Evolutionary conservation across 2,888 invertebrate species (phyloP), one percentile per base, ranked within the genome.

Genomic region (Cenopis cana): DNA sequence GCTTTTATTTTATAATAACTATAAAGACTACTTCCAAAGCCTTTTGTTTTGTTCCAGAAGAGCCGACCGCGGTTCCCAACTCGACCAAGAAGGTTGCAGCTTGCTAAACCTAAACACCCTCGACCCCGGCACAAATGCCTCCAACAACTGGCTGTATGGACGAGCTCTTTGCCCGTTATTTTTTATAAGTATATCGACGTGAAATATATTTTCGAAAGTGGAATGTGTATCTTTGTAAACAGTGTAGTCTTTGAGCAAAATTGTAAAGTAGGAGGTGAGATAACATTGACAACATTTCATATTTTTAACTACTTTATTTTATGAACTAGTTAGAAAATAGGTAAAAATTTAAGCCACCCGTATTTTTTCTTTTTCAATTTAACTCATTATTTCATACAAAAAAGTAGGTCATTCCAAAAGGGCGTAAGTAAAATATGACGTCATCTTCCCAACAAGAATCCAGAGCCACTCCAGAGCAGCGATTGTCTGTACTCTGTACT

Each of bases 11-110:
- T 24, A 24, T 24, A 24, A n/a, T n/a, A 24, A 24, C 4, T n/a
- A 41, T 12, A 41, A 67, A 49, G 8, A 24, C 5, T 50, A 49
- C 18, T 69, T 49, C 50, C 14, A 54, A 71, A 36, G 17, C 33
- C 18, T 3, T 55, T 33, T 56, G n/a, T 41, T 52, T 79, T 71
- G 75, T 82, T 81, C 0, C 82, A 89, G 88, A 84, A 72, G 86
- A 87, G 4, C 64, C 81, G 10, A 65, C 74, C 57, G 64, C 84
- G 62, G 75, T 82, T 9, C 75, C 84, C 17, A 18, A 74, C 79
- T 20, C 76, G 74, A 85, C 87, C 81, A 88, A 88, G 82, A 88
- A 87, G 76, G 84, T 89, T 0, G 76, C 87, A 11, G 89, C 87
- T 9, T 87, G 83, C 80, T 90, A 88, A 84, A 69, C 72, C 80